Evolutionary conservation across 2,113 vertebrate species (phyloP).

Genomic region (Tenrec ecaudatus): DNA sequence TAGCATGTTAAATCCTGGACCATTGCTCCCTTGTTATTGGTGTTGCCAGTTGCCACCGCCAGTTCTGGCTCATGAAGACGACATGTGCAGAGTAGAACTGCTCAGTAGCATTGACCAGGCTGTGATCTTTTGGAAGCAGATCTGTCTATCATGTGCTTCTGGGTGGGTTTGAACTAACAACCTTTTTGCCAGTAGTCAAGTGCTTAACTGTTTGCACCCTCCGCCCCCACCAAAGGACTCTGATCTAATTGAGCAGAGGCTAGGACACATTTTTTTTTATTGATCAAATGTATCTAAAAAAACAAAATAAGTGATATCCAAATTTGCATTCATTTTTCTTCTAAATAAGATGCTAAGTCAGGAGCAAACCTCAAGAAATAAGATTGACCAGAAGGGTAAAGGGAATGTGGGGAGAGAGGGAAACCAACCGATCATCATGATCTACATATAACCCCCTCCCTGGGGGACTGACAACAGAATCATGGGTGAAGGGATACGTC

Average conservation of each 20-base stretch:
- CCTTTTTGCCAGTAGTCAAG: neutral
- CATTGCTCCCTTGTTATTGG: neutral
- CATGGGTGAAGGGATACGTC: too few species aligned
- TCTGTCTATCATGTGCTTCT: neutral
- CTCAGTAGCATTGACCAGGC: neutral
- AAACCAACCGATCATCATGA: too few species aligned
- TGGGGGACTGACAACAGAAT: too few species aligned
- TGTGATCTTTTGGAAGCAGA: neutral
- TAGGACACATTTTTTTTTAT: neutral
- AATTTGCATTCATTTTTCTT: neutral
- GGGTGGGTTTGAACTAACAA: neutral
- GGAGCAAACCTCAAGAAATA: too few species aligned
- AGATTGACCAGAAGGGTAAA: too few species aligned
- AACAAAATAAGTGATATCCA: neutral
- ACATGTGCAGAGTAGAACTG: neutral
- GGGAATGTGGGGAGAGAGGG: too few species aligned
- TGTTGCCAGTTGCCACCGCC: neutral
- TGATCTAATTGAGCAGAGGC: neutral
- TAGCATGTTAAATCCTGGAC: neutral
- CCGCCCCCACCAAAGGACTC: neutral
- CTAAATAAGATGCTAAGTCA: neutral
- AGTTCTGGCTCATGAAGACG: neutral
- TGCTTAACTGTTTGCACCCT: neutral
- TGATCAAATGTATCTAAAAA: constrained; percentile 4
- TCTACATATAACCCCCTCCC: too few species aligned